Base-by-base conservation (phyloP, 64 coral and sea anemone species). In the Montipora foliosa region DNA sequence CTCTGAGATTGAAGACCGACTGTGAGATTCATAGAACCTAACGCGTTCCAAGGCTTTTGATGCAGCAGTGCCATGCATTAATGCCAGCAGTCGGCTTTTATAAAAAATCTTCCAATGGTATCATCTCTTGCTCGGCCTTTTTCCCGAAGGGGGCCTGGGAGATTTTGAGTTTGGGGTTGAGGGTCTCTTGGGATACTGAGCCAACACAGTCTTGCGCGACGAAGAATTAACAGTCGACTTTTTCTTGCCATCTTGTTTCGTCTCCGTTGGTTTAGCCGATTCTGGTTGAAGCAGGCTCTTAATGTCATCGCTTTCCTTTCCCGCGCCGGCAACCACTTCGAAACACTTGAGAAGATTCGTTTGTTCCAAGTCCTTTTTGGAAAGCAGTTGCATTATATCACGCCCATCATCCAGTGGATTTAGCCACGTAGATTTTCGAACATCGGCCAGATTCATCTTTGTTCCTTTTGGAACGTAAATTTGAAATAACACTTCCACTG, bases 381-480 rank as follows among this genome's bases (percentile, higher is more conserved):
- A 96, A 3, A 99, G 85, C 10, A 96, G 82, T 22, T 99, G 92
- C 92, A 94, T 95, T 4, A 96, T 79, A 78, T 99, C 98, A 12
- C 89, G 84, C 6, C 98, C 98, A 48, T 99, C 89, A 16, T 89
- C 88, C 29, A 99, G 89, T 22, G 98, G 98, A 90, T 99, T 99
- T 77, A 96, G 78, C 98, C 98, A 99, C 12, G 98, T 99, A 74
- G 98, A 99, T 84, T 99, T 96, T 25, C 98, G 98, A 45, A 99
- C 92, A 50, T 96, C 92, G 19, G 92, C 74, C 71, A 99, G 78
- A 50, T 94, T 92, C 25, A 99, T 78, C 21, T 95, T 95, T 14
- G 98, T 99, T 19, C 98, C 98, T 90, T 94, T 96, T 24, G 95
- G 98, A 67, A 99, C 95, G 86, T 99, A 99, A 81, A 99, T 99